These are phyloP conservation scores for Oxyura jamaicensis DNA, from an alignment of 2,113 vertebrate species.

Conservation along the genomic window DNA sequence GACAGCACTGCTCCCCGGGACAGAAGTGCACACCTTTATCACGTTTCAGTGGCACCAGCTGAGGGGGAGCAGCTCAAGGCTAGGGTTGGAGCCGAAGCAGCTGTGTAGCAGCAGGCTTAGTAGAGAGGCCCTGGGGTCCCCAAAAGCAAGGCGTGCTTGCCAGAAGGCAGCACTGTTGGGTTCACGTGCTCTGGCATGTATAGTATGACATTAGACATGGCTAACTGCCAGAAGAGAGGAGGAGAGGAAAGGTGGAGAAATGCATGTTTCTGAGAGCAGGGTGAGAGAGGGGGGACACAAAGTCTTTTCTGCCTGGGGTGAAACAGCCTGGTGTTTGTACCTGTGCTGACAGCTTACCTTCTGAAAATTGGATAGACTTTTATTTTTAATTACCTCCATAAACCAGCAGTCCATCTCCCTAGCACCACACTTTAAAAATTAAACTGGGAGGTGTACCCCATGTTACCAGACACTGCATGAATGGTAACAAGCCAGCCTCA, in stretches of 20 bases:
- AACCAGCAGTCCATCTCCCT: not conserved
- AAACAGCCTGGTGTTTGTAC: not conserved
- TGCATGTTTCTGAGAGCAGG: not conserved
- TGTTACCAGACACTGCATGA: fast-evolving
- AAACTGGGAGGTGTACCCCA: fast-evolving
- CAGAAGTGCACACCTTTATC: too few relatives aligned
- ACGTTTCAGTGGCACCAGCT: not conserved
- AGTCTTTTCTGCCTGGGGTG: not conserved
- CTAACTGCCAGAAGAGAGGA: not conserved
- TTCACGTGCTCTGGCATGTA: not conserved
- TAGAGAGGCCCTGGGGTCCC: not conserved
- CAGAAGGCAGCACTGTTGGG: not conserved
- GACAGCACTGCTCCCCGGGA: not conserved
- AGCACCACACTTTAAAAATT: fast-evolving
- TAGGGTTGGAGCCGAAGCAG: not conserved
- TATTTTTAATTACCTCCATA: too few relatives aligned
- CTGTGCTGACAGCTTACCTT: not conserved
- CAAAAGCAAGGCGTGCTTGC: not conserved
- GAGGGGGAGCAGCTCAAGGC: not conserved
- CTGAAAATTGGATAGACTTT: too few relatives aligned
- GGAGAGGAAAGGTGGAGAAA: not conserved
- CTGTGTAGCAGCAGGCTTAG: too few relatives aligned
- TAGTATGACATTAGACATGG: not conserved
- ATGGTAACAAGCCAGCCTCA: not conserved
- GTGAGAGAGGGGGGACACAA: not conserved